Evolutionary conservation across 2,888 invertebrate species (phyloP), one percentile per base, ranked within the genome.

Genomic region (Cerceris ruficornis): DNA sequence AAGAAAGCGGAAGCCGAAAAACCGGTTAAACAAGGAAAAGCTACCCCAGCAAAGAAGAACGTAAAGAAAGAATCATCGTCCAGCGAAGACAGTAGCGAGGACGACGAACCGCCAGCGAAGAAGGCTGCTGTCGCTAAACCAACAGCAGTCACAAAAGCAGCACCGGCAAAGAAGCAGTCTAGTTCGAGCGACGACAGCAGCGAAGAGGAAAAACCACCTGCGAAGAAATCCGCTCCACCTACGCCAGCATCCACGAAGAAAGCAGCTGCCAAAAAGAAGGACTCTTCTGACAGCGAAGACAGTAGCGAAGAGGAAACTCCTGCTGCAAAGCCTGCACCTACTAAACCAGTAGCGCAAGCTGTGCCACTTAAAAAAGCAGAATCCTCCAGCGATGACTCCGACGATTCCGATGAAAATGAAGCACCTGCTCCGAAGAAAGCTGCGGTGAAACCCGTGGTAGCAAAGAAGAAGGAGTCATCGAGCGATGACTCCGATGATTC

Each of bases 101-200:
- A 92, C 7, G 92, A 92, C 8, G 90, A 67, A 7, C 57, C 67
- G 54, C 13, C 52, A 13, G 57, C 49, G 39, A 67, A 67, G 55
- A 67, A 70, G 42, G 43, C 70, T 28, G 61, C 49, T 9, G 8
- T 64, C 0, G 17, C 68, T 13, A 61, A 50, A 59, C 39, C 76
- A 54, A 14, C 15, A 54, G 43, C 55, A n/a, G 14, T 7, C 0
- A 69, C 66, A 11, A 68, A 72, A 17, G 15, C 55, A 14, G 14
- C 60, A 5, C 62, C 61, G 1, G 69, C 14, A 28, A 85, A 81
- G 28, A 75, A 64, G 70, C 91, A 92, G 66, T 93, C 92, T n/a
- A 91, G 93, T 39, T 81, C 83, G 0, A 92, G 92, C 69, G 93
- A 93, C 9, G 93, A 93, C 9, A 92, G 89, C 76, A 92, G 91